Base-by-base conservation (phyloP, 2,797 vertebrate species). In the Crypturellus tataupa region DNA sequence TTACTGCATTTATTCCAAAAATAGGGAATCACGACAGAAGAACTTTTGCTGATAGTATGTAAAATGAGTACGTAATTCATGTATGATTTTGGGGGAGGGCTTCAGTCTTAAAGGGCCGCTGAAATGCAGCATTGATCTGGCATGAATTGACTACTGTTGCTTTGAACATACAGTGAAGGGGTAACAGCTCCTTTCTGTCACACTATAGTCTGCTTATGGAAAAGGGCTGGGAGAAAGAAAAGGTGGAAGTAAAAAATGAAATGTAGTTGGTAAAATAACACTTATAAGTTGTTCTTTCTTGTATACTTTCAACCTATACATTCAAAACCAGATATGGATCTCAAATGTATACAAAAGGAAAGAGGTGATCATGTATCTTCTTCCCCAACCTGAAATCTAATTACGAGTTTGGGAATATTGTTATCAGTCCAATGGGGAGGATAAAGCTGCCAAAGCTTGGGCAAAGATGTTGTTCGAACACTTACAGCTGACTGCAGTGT, bases 41-140 rank as follows among this genome's bases (percentile, higher is more conserved):
- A 17, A 1, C 0, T 40, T 70, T 72, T 76, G 15, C 40, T 85
- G 27, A 13, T 56, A 33, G 6, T 7, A n/a, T 0, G 0, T 3
- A 18, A 73, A 8, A 6, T 75, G 24, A 44, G 21, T 1, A 2
- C 2, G 0, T 49, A 20, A 40, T 82, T 96, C 77, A 14, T 33
- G 64, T 62, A 53, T 27, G 49, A 51, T 27, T 51, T 51, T 51
- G 87, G 15, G 35, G 90, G 8, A 89, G 13, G 25, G 9, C 9
- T 80, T 82, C 51, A 47, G 8, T 12, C 49, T 56, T 53, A 19
- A 55, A 76, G 21, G 15, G 14, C 55, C 37, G 40, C n/a, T 71
- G 42, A 68, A 80, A 68, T 15, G 20, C 80, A 7, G 10, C 44
- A 80, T 40, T 81, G 71, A 18, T 31, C 55, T 80, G 80, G 12